Evolutionary conservation across 2,113 vertebrate genomes (phyloP), one percentile per base, ranked within the genome.

Genomic region (Arothron firmamentum): DNA sequence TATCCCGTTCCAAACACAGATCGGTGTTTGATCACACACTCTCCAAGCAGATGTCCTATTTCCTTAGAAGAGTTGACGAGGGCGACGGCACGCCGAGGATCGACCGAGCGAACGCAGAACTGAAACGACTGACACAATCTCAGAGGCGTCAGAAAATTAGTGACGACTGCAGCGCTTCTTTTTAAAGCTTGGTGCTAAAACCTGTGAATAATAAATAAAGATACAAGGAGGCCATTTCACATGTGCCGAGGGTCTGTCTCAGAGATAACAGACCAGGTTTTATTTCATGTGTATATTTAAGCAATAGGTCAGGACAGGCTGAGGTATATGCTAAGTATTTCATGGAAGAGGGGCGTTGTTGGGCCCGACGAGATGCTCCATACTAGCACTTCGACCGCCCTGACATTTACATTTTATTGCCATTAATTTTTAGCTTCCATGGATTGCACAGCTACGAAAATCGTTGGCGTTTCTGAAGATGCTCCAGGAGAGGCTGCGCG

Each of bases 21-120:
- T 63, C 67, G 52, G 65, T 70, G 75, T 72, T 75, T 59, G 31
- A 82, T 77, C 60, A 62, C 49, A 42, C 51, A 3, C 46, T 78
- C 55, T 69, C 63, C 34, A 58, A 78, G 63, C 66, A 54, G 54
- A 55, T 68, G 52, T 49, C 60, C 70, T 81, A 73, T 53, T 75
- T 79, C 68, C 72, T 70, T 61, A 64, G 59, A 3, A 38, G 15
- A 18, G 53, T 49, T 34, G 53, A 52, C 18, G 45, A 34, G 58
- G 56, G 12, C 59, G 50, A 25, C 11, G 46, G 68, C 34, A 71
- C 55, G 43, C 55, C 48, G 38, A 47, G 42, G 54, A 76, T 51
- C 65, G 54, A 41, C 57, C 53, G 52, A 20, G 13, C 11, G 53
- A 68, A 59, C 50, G 23, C 62, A 58, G 58, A 75, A 62, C 20